Conservation (phyloP, 2,113 vertebrate species). For the Lepisosteus osseus region DNA sequence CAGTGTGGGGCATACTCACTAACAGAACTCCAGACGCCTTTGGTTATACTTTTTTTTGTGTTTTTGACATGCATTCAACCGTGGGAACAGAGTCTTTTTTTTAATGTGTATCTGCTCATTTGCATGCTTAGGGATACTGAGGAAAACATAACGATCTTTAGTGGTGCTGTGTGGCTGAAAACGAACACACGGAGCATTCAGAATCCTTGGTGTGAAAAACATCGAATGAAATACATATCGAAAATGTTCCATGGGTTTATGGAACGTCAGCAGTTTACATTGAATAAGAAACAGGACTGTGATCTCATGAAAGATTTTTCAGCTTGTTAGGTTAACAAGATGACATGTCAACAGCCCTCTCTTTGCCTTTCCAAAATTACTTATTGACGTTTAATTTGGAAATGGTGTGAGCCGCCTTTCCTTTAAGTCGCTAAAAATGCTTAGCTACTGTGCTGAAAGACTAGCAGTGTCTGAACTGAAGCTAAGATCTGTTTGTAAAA, state of each 20-base stretch:
- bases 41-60: too few relatives aligned
- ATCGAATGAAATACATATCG: too few relatives aligned
- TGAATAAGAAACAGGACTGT: slow-evolving; percentile 7
- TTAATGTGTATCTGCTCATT: too few relatives aligned
- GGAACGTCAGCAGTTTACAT: background rate
- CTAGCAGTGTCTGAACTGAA: background rate
- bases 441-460: background rate
- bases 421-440: background rate
- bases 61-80: too few relatives aligned
- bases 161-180: too few relatives aligned
- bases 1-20: too few relatives aligned
- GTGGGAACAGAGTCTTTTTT: too few relatives aligned
- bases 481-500: background rate
- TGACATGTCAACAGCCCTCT: background rate
- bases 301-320: background rate
- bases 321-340: background rate
- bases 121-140: background rate
- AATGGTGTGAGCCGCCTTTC: background rate
- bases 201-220: too few relatives aligned
- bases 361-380: background rate
- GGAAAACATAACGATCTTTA: too few relatives aligned
- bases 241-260: too few relatives aligned
- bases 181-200: too few relatives aligned
- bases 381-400: background rate
- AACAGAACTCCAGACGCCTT: too few relatives aligned